phyloP scores from a whole-genome alignment of 2,888 invertebrate genomes.

The Athalia cordata region DNA sequence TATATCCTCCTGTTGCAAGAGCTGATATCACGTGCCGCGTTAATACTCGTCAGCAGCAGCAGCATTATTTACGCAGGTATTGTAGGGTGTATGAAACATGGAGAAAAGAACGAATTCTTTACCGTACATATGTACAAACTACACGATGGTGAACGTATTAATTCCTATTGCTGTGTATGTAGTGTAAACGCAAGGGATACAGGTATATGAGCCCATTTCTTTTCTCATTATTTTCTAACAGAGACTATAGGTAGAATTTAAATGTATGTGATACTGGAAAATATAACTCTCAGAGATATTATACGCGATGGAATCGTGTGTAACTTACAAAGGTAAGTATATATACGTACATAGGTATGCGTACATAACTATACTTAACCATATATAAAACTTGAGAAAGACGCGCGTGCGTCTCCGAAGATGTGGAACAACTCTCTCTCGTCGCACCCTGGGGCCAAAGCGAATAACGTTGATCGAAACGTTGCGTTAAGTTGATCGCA shows the following conservation, averaged over 20 bases:
- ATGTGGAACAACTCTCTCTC: constrained; percentile 45
- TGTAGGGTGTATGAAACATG: no score
- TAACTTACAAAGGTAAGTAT: background rate
- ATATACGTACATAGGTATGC: background rate
- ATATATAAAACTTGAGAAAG: constrained; percentile 24
- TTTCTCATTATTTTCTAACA: no score
- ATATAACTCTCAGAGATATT: background rate
- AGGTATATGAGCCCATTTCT: no score
- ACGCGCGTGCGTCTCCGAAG: constrained; percentile 43
- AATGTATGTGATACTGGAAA: background rate
- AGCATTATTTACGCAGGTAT: no score
- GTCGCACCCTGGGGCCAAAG: constrained; percentile 40
- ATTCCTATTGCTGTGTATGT: no score
- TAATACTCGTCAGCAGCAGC: no score
- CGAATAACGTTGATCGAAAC: constrained; percentile 4
- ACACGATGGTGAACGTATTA: no score
- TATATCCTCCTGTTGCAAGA: no score
- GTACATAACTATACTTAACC: background rate
- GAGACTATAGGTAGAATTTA: background rate
- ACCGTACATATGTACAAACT: no score
- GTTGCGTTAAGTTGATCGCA: background rate
- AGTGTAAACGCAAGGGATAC: no score
- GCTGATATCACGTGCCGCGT: no score
- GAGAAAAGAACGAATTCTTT: no score
- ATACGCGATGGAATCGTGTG: background rate